These are phyloP conservation scores for Aythya baeri DNA, from an alignment of 2,113 vertebrate species.

Conservation along the genomic window DNA sequence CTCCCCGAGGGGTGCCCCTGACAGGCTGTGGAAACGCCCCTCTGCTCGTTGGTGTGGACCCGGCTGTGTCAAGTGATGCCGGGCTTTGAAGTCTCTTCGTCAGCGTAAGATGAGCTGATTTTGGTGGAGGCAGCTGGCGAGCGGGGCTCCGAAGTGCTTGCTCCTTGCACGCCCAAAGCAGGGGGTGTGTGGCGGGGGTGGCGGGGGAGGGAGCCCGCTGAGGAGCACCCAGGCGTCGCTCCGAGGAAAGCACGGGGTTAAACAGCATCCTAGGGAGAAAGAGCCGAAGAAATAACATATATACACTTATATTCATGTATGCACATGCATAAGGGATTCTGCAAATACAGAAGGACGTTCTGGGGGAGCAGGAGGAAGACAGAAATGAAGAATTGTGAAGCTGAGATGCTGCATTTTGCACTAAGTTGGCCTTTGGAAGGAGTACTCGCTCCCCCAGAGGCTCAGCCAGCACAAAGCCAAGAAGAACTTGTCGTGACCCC, in stretches of 20 bases:
- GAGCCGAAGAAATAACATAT: not conserved
- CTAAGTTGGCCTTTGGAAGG: not conserved
- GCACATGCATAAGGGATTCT: not conserved
- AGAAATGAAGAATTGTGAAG: not conserved
- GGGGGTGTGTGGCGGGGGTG: not conserved
- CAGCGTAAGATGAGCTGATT: not conserved
- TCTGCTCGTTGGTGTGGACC: not conserved
- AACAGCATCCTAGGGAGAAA: not conserved
- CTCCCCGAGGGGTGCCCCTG: no score
- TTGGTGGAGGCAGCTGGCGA: not conserved
- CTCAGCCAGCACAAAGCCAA: not conserved
- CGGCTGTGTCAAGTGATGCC: not conserved
- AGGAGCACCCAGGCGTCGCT: not conserved
- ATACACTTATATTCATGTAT: not conserved
- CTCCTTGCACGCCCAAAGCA: not conserved
- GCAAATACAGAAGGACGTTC: not conserved
- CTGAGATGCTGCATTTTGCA: not conserved
- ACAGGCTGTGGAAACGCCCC: not conserved
- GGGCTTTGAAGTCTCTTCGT: not conserved
- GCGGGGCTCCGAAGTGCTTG: not conserved
- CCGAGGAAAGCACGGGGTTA: not conserved
- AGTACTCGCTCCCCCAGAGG: not conserved
- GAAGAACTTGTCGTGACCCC: not conserved
- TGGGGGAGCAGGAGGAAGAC: not conserved
- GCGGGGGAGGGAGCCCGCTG: no score